phyloP scores from a whole-genome alignment of 1,140 invertebrate species.

The Periplaneta americana region DNA sequence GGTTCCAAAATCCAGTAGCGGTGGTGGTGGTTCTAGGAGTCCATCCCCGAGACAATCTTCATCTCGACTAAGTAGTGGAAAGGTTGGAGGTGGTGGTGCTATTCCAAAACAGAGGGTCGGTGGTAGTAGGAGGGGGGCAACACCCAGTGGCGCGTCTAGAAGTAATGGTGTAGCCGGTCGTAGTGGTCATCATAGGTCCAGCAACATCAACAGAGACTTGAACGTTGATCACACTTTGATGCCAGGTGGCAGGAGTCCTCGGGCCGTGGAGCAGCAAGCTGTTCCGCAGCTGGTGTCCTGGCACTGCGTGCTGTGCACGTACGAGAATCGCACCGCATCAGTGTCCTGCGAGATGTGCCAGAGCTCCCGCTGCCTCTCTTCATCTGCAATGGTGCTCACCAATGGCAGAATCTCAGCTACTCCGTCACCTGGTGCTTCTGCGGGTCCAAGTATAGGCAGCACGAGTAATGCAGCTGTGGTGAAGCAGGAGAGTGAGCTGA shows the following conservation, averaged over 20 bases:
- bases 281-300: conserved; percentile 41
- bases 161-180: conserved; percentile 20
- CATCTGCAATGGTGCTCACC: conserved; percentile 22
- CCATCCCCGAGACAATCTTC: conserved; percentile 36
- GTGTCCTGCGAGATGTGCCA: conserved; percentile 80
- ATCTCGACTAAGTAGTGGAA: conserved; percentile 9
- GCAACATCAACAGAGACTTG: neutral
- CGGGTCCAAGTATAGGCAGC: neutral
- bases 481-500: conserved; percentile 69
- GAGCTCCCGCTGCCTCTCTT: conserved; percentile 41
- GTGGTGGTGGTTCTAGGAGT: conserved; percentile 30
- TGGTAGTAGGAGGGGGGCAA: neutral
- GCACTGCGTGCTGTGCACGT: conserved; percentile 78
- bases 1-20: conserved; percentile 18
- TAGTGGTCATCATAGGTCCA: conserved; percentile 3
- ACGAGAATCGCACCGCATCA: conserved; percentile 63
- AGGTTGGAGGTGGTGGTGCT: conserved; percentile 23
- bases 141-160: neutral
- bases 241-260: neutral
- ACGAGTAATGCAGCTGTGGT: conserved; percentile 25
- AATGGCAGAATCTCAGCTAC: conserved; percentile 12
- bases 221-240: neutral
- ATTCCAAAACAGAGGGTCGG: conserved; percentile 29
- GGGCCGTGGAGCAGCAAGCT: neutral
- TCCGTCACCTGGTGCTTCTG: conserved; percentile 4